Evolutionary conservation across 2,888 invertebrate genomes (phyloP), one percentile per base, ranked within the genome.

Genomic region (Nasonovia ribisnigri): DNA sequence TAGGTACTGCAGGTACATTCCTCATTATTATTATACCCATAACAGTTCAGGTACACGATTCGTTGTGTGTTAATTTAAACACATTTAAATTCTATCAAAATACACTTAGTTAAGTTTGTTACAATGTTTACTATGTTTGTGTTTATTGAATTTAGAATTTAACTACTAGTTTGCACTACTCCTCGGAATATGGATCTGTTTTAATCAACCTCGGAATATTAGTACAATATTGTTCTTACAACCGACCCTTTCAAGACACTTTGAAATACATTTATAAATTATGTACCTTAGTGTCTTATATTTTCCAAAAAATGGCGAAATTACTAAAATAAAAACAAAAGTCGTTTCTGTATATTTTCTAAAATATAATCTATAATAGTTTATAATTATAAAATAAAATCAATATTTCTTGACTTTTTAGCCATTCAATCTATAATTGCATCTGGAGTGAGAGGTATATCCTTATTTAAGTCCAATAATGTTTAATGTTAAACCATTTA

Each of bases 71-170:
- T 29, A 29, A n/a, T 43, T 46, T 46, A 67, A 90, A 26, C 57
- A 36, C 42, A 89, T 89, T 89, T 29, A 43, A 43, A 89, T 90
- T 60, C 60, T 46, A 90, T 60, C 46, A 60, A 90, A 89, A 90
- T 46, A 67, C n/a, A 60, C 46, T 46, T 90, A 90, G 48, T 43
- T 16, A 43, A 42, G 43, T 29, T 89, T 57, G 42, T 88, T 42
- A 43, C 57, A 42, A 42, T 36, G 54, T 42, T 36, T 88, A 42
- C 88, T 54, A 16, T 36, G 57, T 42, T 42, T 54, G 43, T 43
- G 57, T 89, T 57, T 89, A 57, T 57, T 88, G 10, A 26, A 54
- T 36, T 42, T 26, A 24, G 42, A 54, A 54, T 51, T n/a, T 77
- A 77, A 36, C 20, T 77, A 77, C 77, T 77, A 8, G 36, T 36